A percentile compares a stretch with the other conserved stretches of the same genome.
These are phyloP conservation scores for Mobula birostris DNA, from an alignment of 2,113 vertebrate species.

Conservation along the genomic window DNA sequence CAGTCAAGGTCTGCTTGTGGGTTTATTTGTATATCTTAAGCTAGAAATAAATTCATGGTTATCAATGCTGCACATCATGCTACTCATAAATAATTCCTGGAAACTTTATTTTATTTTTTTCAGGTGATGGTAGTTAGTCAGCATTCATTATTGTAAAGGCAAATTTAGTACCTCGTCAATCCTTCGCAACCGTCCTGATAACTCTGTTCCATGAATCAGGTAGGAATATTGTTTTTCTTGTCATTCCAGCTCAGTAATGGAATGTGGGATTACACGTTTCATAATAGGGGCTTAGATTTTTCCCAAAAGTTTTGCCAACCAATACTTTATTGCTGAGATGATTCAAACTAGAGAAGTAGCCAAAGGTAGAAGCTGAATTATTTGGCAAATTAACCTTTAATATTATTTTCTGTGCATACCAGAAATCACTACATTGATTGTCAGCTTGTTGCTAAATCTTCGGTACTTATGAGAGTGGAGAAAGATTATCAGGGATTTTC, in stretches of 20 bases:
- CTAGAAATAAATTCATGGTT: background rate
- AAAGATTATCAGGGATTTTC: too few species aligned
- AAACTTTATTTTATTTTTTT: background rate
- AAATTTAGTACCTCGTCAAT: background rate
- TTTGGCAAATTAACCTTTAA: background rate
- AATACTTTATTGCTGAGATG: background rate
- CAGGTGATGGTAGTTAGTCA: background rate
- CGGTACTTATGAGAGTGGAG: background rate
- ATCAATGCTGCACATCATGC: background rate
- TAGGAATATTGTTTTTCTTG: background rate
- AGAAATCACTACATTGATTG: background rate
- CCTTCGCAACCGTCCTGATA: background rate
- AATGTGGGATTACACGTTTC: background rate
- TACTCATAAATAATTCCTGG: background rate
- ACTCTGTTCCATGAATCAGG: background rate
- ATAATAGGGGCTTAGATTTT: background rate
- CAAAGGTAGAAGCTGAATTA: background rate
- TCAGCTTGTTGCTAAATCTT: background rate
- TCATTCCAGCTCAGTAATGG: background rate
- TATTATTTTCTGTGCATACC: background rate
- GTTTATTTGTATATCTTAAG: too few species aligned
- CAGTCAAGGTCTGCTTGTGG: too few species aligned
- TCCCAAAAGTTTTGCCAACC: background rate
- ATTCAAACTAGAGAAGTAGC: background rate
- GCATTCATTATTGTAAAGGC: background rate